phyloP scores from a whole-genome alignment of 2,113 vertebrate genomes.

The Polypterus senegalus region DNA sequence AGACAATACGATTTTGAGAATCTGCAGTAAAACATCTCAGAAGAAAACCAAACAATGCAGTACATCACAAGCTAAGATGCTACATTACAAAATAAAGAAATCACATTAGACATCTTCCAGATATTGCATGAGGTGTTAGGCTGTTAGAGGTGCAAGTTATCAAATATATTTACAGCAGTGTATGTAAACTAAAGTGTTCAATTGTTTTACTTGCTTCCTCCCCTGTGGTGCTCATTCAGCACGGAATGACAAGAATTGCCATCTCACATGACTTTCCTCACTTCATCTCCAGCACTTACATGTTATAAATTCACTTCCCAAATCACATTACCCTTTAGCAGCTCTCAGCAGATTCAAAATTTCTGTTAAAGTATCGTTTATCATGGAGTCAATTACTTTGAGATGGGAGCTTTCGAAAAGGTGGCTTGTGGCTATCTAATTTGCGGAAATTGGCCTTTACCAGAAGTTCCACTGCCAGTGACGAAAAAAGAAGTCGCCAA shows the following conservation, averaged over 20 bases:
- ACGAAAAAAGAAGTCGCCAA: neutral
- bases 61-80: too few relatives aligned
- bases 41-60: too few relatives aligned
- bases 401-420: neutral
- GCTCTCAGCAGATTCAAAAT: slow-evolving; percentile 51
- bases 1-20: too few relatives aligned
- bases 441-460: slow-evolving; percentile 4
- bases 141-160: too few relatives aligned
- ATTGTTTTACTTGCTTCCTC: slow-evolving; percentile 27
- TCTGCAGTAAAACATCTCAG: too few relatives aligned
- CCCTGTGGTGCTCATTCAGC: slow-evolving; percentile 25
- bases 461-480: slow-evolving; percentile 2
- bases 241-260: slow-evolving; percentile 34
- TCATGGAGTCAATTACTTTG: slow-evolving; percentile 50
- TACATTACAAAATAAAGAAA: too few relatives aligned
- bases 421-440: neutral
- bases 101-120: too few relatives aligned
- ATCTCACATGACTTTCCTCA: slow-evolving; percentile 36
- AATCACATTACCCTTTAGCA: slow-evolving; percentile 56
- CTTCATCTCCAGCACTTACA: slow-evolving; percentile 59
- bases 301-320: slow-evolving; percentile 48
- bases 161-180: neutral
- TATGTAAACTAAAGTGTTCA: slow-evolving; percentile 21
- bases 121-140: too few relatives aligned
- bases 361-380: slow-evolving; percentile 50